Evolutionary conservation across 2,113 vertebrate genomes (phyloP), one percentile per base, ranked within the genome.

Genomic region (Copsychus sechellarum): DNA sequence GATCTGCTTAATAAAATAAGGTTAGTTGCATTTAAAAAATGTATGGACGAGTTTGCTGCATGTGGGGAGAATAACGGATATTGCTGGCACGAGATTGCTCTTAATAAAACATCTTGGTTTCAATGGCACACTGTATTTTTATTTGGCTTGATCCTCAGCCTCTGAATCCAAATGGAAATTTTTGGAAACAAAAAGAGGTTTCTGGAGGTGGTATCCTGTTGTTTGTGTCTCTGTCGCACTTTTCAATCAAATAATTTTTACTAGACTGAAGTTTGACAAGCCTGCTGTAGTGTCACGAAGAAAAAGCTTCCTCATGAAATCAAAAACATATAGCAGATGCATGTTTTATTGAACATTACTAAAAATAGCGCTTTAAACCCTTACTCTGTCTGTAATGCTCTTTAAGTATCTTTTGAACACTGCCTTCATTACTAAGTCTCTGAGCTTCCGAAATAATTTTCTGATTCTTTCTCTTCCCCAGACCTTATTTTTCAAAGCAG

Each of bases 241-340:
- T 94, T 86, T 96, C 90, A 94, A 65, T 96, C 90, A 96, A 86
- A 81, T 81, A 53, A 48, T 78, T 92, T 45, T 42, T 92, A 81
- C 53, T 38, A 96, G 92, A 50, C 86, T 95, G 94, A 92, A 96
- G 92, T 97, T 96, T 96, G 95, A 97, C 77, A 81, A 93, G 85
- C 72, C 86, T 20, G 9, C 83, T 67, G 76, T 33, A 84, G 82
- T 76, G 92, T 92, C 88, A 53, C 2, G 2, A 79, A 84, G 90
- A 91, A 94, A 86, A 86, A 92, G 93, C 94, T 79, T 81, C 88
- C 86, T 96, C 94, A 67, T 90, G 87, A 95, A 96, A 94, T 96
- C 88, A 95, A 96, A 97, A 97, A 94, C 92, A 97, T 96, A 96
- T 96, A 97, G 93, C 95, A 96, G 95, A 96, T 95, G 93, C 93